phyloP scores from a whole-genome alignment of 2,888 invertebrate genomes.

The Drosophila bunnanda region DNA sequence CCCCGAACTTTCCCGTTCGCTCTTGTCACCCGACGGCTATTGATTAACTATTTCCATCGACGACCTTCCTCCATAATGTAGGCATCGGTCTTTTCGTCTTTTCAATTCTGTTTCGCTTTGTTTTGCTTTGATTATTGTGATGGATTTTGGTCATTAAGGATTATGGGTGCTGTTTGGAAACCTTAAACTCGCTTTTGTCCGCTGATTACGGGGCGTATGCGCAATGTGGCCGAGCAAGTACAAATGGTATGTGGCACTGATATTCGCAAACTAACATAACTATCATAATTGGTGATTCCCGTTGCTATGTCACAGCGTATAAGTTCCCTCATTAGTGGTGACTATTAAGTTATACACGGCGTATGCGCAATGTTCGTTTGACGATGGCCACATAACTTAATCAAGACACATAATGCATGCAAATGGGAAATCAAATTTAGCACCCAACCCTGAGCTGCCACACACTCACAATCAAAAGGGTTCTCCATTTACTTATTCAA shows the following conservation, averaged over 20 bases:
- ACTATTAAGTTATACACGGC: constrained; percentile 12
- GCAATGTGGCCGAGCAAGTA: constrained; percentile 17
- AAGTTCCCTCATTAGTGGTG: constrained; percentile 17
- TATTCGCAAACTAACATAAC: background rate
- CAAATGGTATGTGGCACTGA: background rate
- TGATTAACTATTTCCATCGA: constrained; percentile 72
- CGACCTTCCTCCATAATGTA: constrained; percentile 29
- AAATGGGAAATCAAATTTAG: constrained; percentile 59
- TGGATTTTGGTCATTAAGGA: constrained; percentile 71
- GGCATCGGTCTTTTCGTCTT: constrained; percentile 46
- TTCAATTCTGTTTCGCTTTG: constrained; percentile 16
- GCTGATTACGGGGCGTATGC: constrained; percentile 47
- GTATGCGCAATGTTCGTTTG: constrained; percentile 20
- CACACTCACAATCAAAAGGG: constrained; percentile 4
- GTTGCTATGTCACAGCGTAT: background rate
- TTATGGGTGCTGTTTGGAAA: constrained; percentile 34
- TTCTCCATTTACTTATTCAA: constrained; percentile 63
- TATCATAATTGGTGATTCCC: no score
- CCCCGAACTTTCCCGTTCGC: background rate
- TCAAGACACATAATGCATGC: constrained; percentile 59
- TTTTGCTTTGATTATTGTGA: constrained; percentile 69
- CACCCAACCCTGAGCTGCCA: constrained; percentile 8
- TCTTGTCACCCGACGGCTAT: constrained; percentile 49
- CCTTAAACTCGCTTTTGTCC: constrained; percentile 1
- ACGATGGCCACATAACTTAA: constrained; percentile 44